Base-by-base conservation (phyloP, 2,888 invertebrate species). In the Phengaris arion region DNA sequence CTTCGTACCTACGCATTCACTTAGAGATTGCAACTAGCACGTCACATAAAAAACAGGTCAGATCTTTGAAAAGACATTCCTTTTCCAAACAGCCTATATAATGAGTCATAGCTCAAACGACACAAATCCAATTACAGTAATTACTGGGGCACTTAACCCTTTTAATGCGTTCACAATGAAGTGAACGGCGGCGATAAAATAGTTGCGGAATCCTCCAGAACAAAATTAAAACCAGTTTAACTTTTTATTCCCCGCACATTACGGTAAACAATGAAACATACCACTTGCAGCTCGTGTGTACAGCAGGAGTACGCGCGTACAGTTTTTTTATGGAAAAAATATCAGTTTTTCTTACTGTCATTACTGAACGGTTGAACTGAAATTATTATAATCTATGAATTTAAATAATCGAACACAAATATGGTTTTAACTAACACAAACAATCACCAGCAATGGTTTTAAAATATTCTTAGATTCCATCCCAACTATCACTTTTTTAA, bases 141-240 rank as follows among this genome's bases (percentile, higher is more conserved):
- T 72, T 52, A 72, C 72, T 72, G 51, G 15, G 54, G 22, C 54
- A 72, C 72, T 72, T 54, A 52, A 35, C 72, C 72, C 72, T 54
- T 72, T 72, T 48, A 68, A 46, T 52, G 72, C 54, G 54, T 72
- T 72, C 72, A 52, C 70, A 48, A 51, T 22, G 35, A 12, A 72
- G 54, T 52, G 22, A 72, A 35, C 54, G 72, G n/a, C 59, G 15
- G 69, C 69, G 9, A 48, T 48, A 48, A 48, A 69, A 69, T 48
- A 46, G 48, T 48, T 69, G 69, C 48, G 69, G 69, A 69, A 15
- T 69, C 69, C 70, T 52, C 51, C n/a, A 22, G 70, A 64, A 55
- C 45, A 45, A 46, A 68, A 70, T 70, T 70, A 70, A 70, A 70
- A 70, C 70, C 51, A 52, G 70, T 79, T 76, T 70, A 74, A 70